phyloP scores from a whole-genome alignment of 2,113 vertebrate species.

The Herpetotheres cachinnans region DNA sequence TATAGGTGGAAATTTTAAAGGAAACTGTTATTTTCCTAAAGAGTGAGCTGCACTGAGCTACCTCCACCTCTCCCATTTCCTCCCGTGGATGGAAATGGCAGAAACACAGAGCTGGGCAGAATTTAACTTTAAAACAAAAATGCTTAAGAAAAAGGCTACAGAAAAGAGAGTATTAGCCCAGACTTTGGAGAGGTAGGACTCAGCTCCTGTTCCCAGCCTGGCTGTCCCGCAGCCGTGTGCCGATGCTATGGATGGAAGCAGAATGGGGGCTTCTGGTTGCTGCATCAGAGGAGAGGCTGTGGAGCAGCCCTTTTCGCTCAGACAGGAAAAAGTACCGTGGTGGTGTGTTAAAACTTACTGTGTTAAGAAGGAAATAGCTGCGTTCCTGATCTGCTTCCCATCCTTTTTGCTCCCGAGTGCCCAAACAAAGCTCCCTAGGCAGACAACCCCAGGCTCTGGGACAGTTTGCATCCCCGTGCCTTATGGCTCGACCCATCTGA shows the following conservation, averaged over 20 bases:
- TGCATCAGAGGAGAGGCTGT: background rate
- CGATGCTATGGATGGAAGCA: background rate
- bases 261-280: background rate
- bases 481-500: background rate
- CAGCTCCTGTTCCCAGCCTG: background rate
- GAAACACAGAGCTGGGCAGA: background rate
- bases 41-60: background rate
- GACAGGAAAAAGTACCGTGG: background rate
- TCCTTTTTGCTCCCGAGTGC: background rate
- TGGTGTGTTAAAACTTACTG: background rate
- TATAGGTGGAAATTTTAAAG: background rate
- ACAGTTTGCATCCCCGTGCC: background rate
- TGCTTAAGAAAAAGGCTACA: background rate
- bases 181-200: background rate
- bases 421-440: background rate
- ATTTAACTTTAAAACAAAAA: background rate
- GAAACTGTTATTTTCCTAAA: background rate
- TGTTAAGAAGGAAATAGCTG: background rate
- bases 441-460: background rate
- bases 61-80: background rate
- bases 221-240: rapidly evolving
- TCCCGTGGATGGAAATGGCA: background rate
- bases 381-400: background rate
- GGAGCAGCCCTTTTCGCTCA: background rate
- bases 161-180: background rate